Evolutionary conservation across 2,797 vertebrate genomes (phyloP).

Genomic region (Muscicapa striata): DNA sequence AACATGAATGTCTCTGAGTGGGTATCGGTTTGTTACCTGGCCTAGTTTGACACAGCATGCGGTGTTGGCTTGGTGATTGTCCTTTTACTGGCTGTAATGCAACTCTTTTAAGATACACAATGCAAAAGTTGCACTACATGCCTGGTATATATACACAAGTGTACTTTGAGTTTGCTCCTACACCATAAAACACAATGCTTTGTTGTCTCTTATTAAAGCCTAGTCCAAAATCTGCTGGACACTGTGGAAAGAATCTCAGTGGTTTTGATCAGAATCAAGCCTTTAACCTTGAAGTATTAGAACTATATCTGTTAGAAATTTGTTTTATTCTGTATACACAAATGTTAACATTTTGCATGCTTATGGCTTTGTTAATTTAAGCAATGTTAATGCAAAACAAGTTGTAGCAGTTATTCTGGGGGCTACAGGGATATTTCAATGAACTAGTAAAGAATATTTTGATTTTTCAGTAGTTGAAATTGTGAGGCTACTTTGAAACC

Average conservation of each 20-base stretch:
- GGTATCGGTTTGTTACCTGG: background rate
- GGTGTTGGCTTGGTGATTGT: background rate
- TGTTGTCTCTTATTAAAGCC: background rate
- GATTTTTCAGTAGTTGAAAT: constrained; percentile 6
- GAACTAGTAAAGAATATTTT: constrained; percentile 3
- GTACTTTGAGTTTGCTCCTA: constrained; percentile 34
- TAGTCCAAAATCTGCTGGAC: background rate
- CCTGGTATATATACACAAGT: background rate
- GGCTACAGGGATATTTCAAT: constrained; percentile 25
- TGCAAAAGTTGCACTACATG: background rate
- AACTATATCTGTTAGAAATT: background rate
- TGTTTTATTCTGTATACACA: background rate
- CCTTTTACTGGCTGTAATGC: background rate
- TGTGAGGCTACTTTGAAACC: background rate
- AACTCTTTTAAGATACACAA: background rate
- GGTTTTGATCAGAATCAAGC: background rate
- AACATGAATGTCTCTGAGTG: background rate
- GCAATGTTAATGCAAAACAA: constrained; percentile 21
- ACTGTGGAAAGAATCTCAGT: background rate
- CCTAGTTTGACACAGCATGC: background rate
- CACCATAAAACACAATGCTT: background rate
- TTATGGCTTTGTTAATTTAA: background rate
- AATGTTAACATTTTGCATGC: constrained; percentile 20
- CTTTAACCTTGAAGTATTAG: background rate
- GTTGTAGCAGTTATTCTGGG: background rate